These are phyloP conservation scores for Micromesistius poutassou DNA, from an alignment of 2,797 vertebrate genomes.

Conservation along the genomic window DNA sequence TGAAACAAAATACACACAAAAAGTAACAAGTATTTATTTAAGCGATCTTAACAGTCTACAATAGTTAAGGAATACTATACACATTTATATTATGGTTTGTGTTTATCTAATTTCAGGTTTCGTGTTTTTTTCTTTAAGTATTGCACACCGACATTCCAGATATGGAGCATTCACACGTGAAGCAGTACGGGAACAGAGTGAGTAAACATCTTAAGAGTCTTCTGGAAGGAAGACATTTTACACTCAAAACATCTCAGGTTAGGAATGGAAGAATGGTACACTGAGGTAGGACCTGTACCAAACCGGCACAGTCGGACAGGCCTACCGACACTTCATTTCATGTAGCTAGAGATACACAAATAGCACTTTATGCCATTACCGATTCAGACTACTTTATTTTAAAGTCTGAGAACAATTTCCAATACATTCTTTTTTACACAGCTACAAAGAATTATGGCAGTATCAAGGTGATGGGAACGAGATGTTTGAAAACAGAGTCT, in stretches of 20 bases:
- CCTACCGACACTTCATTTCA: constrained; percentile 18
- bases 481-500: constrained; percentile 14
- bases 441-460: constrained; percentile 17
- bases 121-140: constrained; percentile 48
- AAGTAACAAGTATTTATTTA: constrained; percentile 68
- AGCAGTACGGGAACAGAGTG: constrained; percentile 33
- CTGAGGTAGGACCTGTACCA: background rate
- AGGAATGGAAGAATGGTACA: constrained; percentile 6
- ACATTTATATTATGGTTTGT: constrained; percentile 58
- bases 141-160: constrained; percentile 65
- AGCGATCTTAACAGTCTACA: constrained; percentile 61
- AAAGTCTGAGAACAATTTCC: constrained; percentile 6
- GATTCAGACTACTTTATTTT: constrained; percentile 10
- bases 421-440: constrained; percentile 14
- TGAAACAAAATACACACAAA: constrained; percentile 37
- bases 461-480: constrained; percentile 21
- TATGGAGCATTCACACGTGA: constrained; percentile 52
- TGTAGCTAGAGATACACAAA: constrained; percentile 9
- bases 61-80: constrained; percentile 55
- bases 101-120: constrained; percentile 51
- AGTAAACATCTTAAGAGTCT: constrained; percentile 30
- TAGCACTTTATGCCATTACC: constrained; percentile 12
- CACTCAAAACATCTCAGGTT: constrained; percentile 27
- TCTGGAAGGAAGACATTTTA: constrained; percentile 19
- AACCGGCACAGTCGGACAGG: background rate